Evolutionary conservation across 2,888 invertebrate genomes (phyloP).

Genomic region (Lasius platythorax): DNA sequence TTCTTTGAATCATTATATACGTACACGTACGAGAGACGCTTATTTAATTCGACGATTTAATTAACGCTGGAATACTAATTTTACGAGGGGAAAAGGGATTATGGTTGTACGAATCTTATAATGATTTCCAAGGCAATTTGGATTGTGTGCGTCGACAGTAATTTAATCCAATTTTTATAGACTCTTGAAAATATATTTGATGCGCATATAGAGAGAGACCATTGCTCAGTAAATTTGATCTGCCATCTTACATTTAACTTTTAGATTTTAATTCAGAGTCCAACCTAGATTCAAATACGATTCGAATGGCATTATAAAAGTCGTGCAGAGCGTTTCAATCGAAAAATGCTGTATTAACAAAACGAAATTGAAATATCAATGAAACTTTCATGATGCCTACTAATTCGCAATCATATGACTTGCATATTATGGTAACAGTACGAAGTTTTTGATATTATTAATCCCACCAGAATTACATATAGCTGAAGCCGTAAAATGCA

Average conservation of each 20-base stretch:
- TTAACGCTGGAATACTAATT: neutral
- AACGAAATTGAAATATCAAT: neutral
- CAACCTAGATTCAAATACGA: slow-evolving; percentile 15
- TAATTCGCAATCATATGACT: neutral
- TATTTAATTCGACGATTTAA: slow-evolving; percentile 1
- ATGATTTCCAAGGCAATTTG: neutral
- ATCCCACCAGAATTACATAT: neutral
- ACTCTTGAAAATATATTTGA: slow-evolving; percentile 39
- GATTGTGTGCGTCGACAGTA: neutral
- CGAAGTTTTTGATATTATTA: neutral
- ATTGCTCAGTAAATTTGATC: slow-evolving; percentile 40
- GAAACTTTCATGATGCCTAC: neutral
- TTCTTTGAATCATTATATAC: neutral
- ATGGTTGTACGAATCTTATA: neutral
- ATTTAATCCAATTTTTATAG: slow-evolving; percentile 40
- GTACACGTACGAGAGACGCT: neutral
- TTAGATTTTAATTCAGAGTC: slow-evolving; percentile 37
- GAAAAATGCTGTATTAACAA: neutral
- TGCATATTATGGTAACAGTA: neutral
- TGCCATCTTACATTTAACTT: slow-evolving; percentile 34
- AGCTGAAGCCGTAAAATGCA: neutral
- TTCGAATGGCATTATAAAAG: slow-evolving; percentile 7
- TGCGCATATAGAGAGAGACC: slow-evolving; percentile 33
- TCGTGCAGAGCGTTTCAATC: neutral
- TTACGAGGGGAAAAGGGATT: neutral